Evolutionary conservation across 2,797 vertebrate species (phyloP).

Genomic region (Eulemur rubriventer): DNA sequence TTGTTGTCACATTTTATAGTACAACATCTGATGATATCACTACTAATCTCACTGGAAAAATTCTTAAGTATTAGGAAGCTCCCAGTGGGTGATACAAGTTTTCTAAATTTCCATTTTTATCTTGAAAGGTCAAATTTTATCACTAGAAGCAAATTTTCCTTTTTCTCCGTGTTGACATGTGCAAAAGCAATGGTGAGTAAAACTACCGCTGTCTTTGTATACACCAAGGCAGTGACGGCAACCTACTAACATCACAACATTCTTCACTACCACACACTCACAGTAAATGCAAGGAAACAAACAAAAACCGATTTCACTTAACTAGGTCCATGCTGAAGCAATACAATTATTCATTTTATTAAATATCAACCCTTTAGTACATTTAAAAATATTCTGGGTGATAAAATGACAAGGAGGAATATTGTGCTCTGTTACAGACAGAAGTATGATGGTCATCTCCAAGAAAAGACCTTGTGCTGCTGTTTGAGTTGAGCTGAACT

Average conservation of each 20-base stretch:
- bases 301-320: not conserved
- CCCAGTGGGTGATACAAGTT: not conserved
- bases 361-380: not conserved
- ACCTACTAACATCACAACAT: rapidly evolving
- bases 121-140: constrained; percentile 47
- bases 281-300: not conserved
- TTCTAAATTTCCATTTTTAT: constrained; percentile 31
- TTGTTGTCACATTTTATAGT: constrained; percentile 2
- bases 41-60: constrained; percentile 12
- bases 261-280: not conserved
- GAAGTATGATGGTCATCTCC: not conserved
- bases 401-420: not conserved
- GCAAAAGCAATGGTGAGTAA: not conserved
- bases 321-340: not conserved
- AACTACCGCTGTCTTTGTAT: not conserved
- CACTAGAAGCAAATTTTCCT: not conserved
- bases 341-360: not conserved
- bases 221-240: not conserved
- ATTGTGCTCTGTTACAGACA: not conserved
- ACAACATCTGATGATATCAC: not conserved
- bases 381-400: not conserved
- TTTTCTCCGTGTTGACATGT: not conserved
- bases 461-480: not conserved
- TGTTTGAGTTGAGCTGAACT: not conserved
- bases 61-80: not conserved